phyloP scores from a whole-genome alignment of 1,140 invertebrate genomes.

The Dinothrombium tinctorium region DNA sequence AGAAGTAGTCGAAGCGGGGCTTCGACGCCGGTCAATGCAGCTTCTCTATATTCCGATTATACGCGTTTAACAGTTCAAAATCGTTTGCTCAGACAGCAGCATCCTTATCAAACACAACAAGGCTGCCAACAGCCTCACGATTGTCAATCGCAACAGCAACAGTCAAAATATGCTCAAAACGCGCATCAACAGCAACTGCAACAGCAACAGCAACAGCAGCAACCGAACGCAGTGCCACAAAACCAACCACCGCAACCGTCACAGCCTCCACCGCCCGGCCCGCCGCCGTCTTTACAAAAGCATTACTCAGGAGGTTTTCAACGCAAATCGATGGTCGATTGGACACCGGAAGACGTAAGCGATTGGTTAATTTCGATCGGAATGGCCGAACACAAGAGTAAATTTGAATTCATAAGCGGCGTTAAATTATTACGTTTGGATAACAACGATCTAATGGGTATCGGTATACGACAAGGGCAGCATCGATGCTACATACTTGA shows the following conservation, averaged over 20 bases:
- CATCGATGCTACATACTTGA: conserved; percentile 27
- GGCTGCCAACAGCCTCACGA: not conserved
- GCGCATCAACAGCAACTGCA: conserved; percentile 22
- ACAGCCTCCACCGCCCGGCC: conserved; percentile 6
- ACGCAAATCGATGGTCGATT: conserved; percentile 19
- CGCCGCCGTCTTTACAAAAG: conserved; percentile 6
- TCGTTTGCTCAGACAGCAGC: conserved; percentile 4
- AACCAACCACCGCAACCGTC: conserved; percentile 7
- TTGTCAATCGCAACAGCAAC: conserved; percentile 21
- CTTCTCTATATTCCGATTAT: conserved; percentile 1
- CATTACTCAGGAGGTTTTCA: conserved; percentile 1
- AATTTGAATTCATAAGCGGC: conserved; percentile 26
- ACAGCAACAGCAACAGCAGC: conserved; percentile 11
- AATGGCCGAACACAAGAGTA: conserved; percentile 26
- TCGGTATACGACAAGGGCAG: conserved; percentile 29
- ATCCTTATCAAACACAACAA: conserved; percentile 2
- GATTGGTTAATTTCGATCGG: conserved; percentile 28
- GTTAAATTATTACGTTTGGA: conserved; percentile 25
- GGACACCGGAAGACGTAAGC: conserved; percentile 25
- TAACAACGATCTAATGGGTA: conserved; percentile 25
- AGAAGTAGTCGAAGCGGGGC: not conserved
- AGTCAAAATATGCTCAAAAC: conserved; percentile 19
- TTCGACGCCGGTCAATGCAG: not conserved
- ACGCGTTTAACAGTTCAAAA: conserved; percentile 3
- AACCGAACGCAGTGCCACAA: not conserved